Base-by-base conservation (phyloP, 2,113 vertebrate genomes). In the Aptenodytes forsteri region DNA sequence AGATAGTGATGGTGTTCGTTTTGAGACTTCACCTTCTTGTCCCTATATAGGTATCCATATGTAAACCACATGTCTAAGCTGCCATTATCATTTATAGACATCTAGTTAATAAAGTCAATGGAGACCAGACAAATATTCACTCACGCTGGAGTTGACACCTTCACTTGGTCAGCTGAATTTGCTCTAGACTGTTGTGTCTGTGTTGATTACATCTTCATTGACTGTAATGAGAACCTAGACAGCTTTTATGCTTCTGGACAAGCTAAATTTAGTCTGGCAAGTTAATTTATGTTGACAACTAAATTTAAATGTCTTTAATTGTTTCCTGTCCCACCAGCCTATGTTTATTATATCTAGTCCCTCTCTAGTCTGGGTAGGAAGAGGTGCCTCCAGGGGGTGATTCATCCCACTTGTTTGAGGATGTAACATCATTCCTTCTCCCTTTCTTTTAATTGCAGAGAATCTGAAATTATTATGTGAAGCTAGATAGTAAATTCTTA, bases 181-280 rank as follows among this genome's bases (percentile, higher is more conserved):
- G 9, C 54, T 95, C 34, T 87, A 49, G 83, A 89, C 36, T 21
- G 10, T 78, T 3, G 5, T 84, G 38, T 82, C 34, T 89, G 9
- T 44, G 34, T 75, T 81, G 64, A 75, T 89, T 81, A 70, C 40
- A 61, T 70, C 54, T 87, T 89, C 72, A 77, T 52, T 56, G 58
- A 73, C 40, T 55, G 11, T 76, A 83, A 44, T 80, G 67, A 83
- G 54, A 89, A 1, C 30, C 52, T 70, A 83, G 67, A 56, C 34
- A 86, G 30, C 6, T 84, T 95, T 81, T 81, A 70, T 52, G 72
- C 27, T 96, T 80, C 72, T 84, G 64, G 77, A 81, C 46, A 91
- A 73, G 6, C 50, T 84, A 85, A 83, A 58, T 84, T 91, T 89
- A 89, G 17, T 52, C 54, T 44, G 34, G 36, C 7, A 61, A 46